Percentiles rank a stretch among this genome's conserved stretches.
phyloP scores from a whole-genome alignment of 2,888 invertebrate species.

The Catocala sponsa region DNA sequence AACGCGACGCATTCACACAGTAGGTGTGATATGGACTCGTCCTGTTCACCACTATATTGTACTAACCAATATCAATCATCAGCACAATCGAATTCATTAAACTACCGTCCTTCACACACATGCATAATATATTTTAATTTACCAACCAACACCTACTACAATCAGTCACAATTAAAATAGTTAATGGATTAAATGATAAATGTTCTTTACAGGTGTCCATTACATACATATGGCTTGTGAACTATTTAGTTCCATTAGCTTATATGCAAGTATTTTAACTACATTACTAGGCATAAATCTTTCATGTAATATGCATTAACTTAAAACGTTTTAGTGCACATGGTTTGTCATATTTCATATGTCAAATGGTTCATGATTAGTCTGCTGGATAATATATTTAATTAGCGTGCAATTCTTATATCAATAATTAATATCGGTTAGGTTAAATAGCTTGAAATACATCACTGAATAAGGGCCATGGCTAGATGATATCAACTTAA shows the following conservation, averaged over 20 bases:
- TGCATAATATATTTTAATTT: slow-evolving; percentile 35
- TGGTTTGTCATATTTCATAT: no score
- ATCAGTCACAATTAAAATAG: slow-evolving; percentile 19
- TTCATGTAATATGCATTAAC: not conserved
- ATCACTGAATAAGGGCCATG: no score
- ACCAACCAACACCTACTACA: slow-evolving; percentile 14
- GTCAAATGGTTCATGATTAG: no score
- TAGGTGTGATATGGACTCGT: no score
- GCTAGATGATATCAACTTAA: no score
- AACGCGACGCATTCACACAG: no score
- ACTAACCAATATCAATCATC: not conserved
- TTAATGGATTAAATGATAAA: slow-evolving; percentile 21
- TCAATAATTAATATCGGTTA: no score
- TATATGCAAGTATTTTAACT: slow-evolving; percentile 11
- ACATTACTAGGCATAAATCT: slow-evolving; percentile 11
- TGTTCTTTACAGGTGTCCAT: slow-evolving; percentile 15
- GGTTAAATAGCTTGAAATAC: no score
- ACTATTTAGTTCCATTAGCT: slow-evolving; percentile 23
- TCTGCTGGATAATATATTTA: no score
- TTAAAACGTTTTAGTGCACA: no score
- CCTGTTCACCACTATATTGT: no score
- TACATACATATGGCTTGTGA: not conserved
- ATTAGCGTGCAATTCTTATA: no score
- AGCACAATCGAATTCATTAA: slow-evolving; percentile 5
- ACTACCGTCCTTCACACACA: slow-evolving; percentile 29